These are phyloP conservation scores for Cartodere bifasciata DNA, from an alignment of 2,888 invertebrate species.

Conservation along the genomic window DNA sequence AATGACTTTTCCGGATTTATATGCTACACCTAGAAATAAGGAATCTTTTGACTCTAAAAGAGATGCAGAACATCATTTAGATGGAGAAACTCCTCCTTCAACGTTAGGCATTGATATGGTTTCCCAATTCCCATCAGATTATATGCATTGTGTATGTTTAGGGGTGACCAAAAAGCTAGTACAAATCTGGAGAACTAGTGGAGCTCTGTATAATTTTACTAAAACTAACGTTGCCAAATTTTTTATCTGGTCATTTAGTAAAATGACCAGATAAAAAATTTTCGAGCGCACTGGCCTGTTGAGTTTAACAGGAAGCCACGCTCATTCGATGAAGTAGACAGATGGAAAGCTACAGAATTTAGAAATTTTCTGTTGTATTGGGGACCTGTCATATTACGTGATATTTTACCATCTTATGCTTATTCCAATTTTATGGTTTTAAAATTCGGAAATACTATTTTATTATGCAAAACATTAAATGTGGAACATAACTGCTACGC, in stretches of 20 bases:
- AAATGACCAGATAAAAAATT: slow-evolving; percentile 2
- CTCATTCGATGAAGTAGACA: slow-evolving; percentile 14
- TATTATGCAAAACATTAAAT: slow-evolving; percentile 12
- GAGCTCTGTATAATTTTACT: slow-evolving; percentile 11
- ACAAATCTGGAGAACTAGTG: slow-evolving; percentile 16
- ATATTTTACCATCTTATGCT: slow-evolving; percentile 12
- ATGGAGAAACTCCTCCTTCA: slow-evolving; percentile 13
- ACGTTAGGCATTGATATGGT: slow-evolving; percentile 14
- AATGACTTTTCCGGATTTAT: background rate
- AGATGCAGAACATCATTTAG: slow-evolving; percentile 14
- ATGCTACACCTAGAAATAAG: slow-evolving; percentile 15
- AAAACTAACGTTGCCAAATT: slow-evolving; percentile 6
- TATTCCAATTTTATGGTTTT: slow-evolving; percentile 16
- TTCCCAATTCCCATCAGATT: slow-evolving; percentile 15
- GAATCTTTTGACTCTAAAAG: slow-evolving; percentile 10
- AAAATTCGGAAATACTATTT: slow-evolving; percentile 15
- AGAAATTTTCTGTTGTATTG: slow-evolving; percentile 17
- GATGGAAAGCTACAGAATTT: slow-evolving; percentile 20
- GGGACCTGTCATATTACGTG: slow-evolving; percentile 13
- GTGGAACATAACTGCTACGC: slow-evolving; percentile 14
- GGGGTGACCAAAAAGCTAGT: slow-evolving; percentile 18
- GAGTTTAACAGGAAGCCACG: slow-evolving; percentile 20
- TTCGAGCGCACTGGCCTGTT: slow-evolving; percentile 15
- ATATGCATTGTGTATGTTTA: slow-evolving; percentile 18
- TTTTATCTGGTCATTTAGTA: too few species aligned